A percentile compares a stretch with the other conserved stretches of the same genome.
Evolutionary conservation across 2,113 vertebrate species (phyloP).

Genomic region (Dunckerocampus dactyliophorus): DNA sequence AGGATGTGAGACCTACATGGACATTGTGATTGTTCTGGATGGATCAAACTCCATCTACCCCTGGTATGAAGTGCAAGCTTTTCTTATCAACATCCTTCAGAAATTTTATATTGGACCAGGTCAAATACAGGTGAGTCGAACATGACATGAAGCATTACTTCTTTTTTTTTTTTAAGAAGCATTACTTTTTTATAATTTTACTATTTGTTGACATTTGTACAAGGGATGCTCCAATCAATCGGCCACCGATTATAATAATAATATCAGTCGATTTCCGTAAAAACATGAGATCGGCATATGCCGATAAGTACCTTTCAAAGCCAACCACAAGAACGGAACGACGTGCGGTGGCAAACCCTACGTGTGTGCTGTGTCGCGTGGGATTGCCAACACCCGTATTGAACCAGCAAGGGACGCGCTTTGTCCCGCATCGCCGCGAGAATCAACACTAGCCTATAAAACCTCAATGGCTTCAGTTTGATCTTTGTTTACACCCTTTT

Average conservation of each 20-base stretch:
- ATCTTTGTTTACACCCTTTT: no score
- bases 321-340: no score
- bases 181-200: not conserved
- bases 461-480: no score
- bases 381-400: no score
- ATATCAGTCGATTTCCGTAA: no score
- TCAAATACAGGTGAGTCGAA: conserved; percentile 87
- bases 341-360: no score
- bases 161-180: no score
- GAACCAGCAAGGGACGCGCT: no score
- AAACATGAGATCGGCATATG: not conserved
- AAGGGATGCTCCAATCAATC: not conserved
- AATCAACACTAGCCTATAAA: no score
- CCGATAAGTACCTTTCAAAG: not conserved
- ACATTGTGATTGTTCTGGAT: conserved; percentile 95
- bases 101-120: conserved; percentile 95
- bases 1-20: conserved; percentile 98
- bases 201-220: not conserved
- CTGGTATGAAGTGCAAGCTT: conserved; percentile 95
- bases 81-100: conserved; percentile 95
- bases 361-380: no score
- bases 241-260: no score
- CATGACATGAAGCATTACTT: not conserved
- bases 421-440: no score
- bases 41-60: conserved; percentile 99